Percentiles rank a stretch among this genome's conserved stretches.
Evolutionary conservation across 2,113 vertebrate genomes (phyloP).

Genomic region (Desmodus rotundus): DNA sequence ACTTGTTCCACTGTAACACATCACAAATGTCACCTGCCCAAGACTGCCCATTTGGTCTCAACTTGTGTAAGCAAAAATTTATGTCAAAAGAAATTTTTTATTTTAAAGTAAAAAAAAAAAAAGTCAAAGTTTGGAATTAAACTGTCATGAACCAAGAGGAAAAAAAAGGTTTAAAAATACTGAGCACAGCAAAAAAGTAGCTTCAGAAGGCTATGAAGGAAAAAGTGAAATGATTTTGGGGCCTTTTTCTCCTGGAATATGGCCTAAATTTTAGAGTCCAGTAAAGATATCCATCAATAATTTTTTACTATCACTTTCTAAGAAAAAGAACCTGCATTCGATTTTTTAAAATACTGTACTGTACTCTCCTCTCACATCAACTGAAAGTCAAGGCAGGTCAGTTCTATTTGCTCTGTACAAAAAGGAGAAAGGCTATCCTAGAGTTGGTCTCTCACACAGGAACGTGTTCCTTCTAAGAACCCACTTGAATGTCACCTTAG

Average conservation of each 20-base stretch:
- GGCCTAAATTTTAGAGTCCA: background rate
- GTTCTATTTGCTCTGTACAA: background rate
- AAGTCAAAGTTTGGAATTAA: conserved; percentile 38
- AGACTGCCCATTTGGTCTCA: conserved; percentile 53
- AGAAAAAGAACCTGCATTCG: background rate
- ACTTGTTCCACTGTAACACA: conserved; percentile 46
- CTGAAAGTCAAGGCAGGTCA: background rate
- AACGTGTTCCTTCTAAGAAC: background rate
- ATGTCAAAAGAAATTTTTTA: background rate
- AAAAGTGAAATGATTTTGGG: background rate
- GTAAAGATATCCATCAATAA: background rate
- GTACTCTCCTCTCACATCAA: background rate
- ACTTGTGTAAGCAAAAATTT: conserved; percentile 43
- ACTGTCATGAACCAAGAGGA: conserved; percentile 4
- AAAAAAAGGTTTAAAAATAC: background rate
- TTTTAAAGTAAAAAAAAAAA: conserved; percentile 38
- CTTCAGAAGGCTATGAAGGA: background rate
- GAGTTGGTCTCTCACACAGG: background rate
- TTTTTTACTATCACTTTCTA: background rate
- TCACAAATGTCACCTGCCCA: conserved; percentile 5
- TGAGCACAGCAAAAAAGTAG: background rate
- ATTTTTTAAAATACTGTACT: conserved; percentile 10
- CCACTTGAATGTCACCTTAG: background rate
- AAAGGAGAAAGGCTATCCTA: background rate
- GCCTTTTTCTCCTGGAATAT: background rate